Percentiles rank a stretch among this genome's conserved stretches.
Conservation (phyloP, 2,113 vertebrate genomes). For the Cryptomyrus ogoouensis region DNA sequence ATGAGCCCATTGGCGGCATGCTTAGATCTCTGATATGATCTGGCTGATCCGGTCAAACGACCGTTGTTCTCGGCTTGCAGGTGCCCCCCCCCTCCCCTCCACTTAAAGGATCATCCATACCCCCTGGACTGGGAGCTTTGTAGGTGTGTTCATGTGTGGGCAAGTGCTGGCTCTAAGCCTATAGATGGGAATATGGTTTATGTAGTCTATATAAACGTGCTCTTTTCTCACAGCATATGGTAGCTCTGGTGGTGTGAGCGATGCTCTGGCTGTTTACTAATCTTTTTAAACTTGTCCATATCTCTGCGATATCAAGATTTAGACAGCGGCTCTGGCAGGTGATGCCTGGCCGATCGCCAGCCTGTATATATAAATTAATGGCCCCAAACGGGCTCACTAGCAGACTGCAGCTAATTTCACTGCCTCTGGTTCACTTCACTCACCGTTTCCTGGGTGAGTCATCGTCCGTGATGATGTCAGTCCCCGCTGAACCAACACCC, state of each 20-base stretch:
- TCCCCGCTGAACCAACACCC: neutral
- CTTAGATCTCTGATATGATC: neutral
- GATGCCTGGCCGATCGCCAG: neutral
- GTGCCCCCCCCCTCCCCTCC: neutral
- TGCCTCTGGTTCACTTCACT: neutral
- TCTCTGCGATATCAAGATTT: neutral
- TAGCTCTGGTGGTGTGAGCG: neutral
- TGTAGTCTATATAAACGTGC: neutral
- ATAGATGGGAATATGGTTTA: neutral
- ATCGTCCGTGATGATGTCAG: slow-evolving; percentile 25
- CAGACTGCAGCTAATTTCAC: slow-evolving; percentile 20
- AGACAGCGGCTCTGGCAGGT: neutral
- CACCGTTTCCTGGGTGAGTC: slow-evolving; percentile 25
- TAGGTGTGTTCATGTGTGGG: neutral
- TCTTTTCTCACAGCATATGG: neutral
- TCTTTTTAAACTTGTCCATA: neutral
- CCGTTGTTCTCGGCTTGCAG: neutral
- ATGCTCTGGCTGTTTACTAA: neutral
- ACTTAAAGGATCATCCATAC: neutral
- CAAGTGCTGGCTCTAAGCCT: neutral
- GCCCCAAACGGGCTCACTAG: neutral
- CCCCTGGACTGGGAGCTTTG: neutral
- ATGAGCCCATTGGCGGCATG: neutral
- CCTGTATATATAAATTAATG: slow-evolving; percentile 12
- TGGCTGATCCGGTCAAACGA: neutral